Base-by-base conservation (phyloP, 2,888 invertebrate genomes). In the Cloeon dipterum region DNA sequence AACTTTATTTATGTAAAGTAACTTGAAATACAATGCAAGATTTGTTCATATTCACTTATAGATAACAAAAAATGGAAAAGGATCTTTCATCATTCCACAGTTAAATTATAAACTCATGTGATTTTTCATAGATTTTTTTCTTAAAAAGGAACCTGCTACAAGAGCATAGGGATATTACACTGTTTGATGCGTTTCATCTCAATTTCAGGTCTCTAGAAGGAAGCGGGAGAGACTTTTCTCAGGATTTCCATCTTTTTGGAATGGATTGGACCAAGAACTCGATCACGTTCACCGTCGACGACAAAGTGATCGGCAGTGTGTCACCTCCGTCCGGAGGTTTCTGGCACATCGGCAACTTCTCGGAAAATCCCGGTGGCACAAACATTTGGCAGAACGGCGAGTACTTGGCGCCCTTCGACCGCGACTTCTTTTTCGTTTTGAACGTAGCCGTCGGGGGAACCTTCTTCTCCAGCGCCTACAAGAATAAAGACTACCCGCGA, bases 391-490 rank as follows among this genome's bases (percentile, higher is more conserved):
- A 38, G 26, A 42, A 45, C 35, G 45, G 44, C 16, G 43, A 41
- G 16, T 42, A 41, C 29, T 43, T 47, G 43, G 47, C 47, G 4
- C 48, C 48, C 4, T 48, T 47, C 33, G 48, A 48, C 38, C 42
- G 42, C 36, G 32, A 40, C 52, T 58, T 54, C 45, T 53, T 51
- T 45, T 43, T 57, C 36, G 49, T 58, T 4, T 37, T 57, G 41
- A 57, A 57, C 43, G 50, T 58, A 8, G 57, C 57, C n/a, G 54
- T 55, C n/a, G 56, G 56, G 8, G 57, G 57, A 3, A 47, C 46
- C 20, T 53, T 49, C 32, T 57, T 49, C 44, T 51, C 43, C 13
- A 45, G 46, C 21, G 43, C 42, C 4, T 37, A 36, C 29, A 29
- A 35, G 20, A 45, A 47, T 36, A 39, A 29, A 17, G 43, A 46